These are phyloP conservation scores for Aplocera efformata DNA, from an alignment of 2,888 invertebrate genomes.

Conservation along the genomic window DNA sequence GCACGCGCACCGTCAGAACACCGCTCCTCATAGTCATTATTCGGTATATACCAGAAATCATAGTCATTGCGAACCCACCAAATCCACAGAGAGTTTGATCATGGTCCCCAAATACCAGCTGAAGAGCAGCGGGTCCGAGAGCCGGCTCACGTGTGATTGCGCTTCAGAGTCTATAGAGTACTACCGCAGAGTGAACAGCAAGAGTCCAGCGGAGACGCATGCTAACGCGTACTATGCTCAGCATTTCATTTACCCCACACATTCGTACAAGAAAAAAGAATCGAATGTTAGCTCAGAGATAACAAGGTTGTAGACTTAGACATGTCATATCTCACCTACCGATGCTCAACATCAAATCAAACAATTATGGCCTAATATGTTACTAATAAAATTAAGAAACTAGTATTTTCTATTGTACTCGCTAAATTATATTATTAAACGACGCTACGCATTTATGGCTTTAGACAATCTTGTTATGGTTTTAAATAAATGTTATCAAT, in stretches of 20 bases:
- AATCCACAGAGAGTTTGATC: slow-evolving; percentile 90
- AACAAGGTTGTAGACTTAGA: slow-evolving; percentile 78
- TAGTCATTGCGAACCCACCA: slow-evolving; percentile 83
- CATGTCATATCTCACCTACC: slow-evolving; percentile 27
- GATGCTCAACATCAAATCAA: slow-evolving; percentile 46
- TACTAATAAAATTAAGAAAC: slow-evolving; percentile 2
- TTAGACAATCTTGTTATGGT: slow-evolving; percentile 12
- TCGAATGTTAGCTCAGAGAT: slow-evolving; percentile 84
- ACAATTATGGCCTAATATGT: slow-evolving; percentile 25
- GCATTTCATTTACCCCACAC: slow-evolving; percentile 72
- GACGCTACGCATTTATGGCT: slow-evolving; percentile 6
- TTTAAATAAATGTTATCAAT: slow-evolving; percentile 18
- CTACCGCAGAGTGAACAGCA: slow-evolving; percentile 56
- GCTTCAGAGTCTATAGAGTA: slow-evolving; percentile 68
- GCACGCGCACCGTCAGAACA: slow-evolving; percentile 70
- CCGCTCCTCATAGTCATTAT: slow-evolving; percentile 60
- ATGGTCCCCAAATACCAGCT: slow-evolving; percentile 83
- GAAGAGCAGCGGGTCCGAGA: slow-evolving; percentile 82
- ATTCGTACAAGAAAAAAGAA: slow-evolving; percentile 74
- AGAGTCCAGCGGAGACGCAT: slow-evolving; percentile 59
- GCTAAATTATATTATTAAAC: slow-evolving; percentile 5
- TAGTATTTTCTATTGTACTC: slow-evolving; percentile 13
- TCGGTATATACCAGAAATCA: slow-evolving; percentile 72
- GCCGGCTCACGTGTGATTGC: slow-evolving; percentile 87
- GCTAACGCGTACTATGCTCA: slow-evolving; percentile 64